Conservation (phyloP, 1,140 invertebrate species). For the Neoseiulus cucumeris region DNA sequence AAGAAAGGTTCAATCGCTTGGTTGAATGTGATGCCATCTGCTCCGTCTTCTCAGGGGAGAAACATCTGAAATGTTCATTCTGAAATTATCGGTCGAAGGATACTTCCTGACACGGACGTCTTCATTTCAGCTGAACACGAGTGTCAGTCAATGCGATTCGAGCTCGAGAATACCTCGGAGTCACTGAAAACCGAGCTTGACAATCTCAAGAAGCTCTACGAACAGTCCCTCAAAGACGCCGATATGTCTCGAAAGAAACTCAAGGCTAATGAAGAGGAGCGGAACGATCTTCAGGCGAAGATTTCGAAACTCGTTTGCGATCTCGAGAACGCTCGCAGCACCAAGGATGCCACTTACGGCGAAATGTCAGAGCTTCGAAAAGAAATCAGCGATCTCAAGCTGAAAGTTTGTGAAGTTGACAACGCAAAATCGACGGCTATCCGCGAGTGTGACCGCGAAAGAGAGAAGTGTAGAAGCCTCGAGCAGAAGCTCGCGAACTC, state of each 20-base stretch:
- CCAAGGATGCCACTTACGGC: not conserved
- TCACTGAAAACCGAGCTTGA: constrained; percentile 19
- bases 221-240: constrained; percentile 16
- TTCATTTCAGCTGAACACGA: not conserved
- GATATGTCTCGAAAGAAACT: constrained; percentile 15
- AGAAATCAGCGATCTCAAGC: not conserved
- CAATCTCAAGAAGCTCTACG: constrained; percentile 17
- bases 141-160: not conserved
- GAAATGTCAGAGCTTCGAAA: not conserved
- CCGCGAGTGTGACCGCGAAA: not conserved
- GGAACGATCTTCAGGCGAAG: not conserved
- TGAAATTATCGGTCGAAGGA: not conserved
- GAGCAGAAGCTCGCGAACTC: not conserved
- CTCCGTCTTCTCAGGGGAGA: not conserved
- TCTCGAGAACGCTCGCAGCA: not conserved
- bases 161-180: constrained; percentile 14
- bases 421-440: not conserved
- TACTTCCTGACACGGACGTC: not conserved
- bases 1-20: not conserved
- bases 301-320: not conserved
- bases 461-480: not conserved
- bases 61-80: too few relatives aligned
- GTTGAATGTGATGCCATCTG: too few relatives aligned
- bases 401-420: not conserved
- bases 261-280: constrained; percentile 8